These are phyloP conservation scores for Zeugodacus cucurbitae DNA, from an alignment of 1,140 invertebrate genomes.

Conservation along the genomic window DNA sequence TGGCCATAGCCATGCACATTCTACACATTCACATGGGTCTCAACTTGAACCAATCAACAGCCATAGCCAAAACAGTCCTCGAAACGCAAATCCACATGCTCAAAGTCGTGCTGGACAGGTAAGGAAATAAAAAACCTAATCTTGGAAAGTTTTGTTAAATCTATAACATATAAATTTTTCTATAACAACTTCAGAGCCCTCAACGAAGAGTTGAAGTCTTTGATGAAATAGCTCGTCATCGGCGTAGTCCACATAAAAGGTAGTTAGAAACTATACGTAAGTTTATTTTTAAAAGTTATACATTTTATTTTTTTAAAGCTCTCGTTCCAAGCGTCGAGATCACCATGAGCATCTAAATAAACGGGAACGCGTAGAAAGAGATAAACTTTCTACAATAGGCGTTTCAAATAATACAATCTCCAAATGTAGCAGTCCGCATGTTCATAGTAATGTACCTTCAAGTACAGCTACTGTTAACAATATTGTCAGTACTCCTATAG, in stretches of 20 bases:
- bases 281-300: not conserved
- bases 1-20: not conserved
- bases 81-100: not conserved
- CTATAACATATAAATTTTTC: not conserved
- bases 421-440: constrained; percentile 55
- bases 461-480: constrained; percentile 14
- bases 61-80: not conserved
- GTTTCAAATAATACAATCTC: constrained; percentile 40
- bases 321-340: constrained; percentile 59
- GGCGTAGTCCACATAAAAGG: constrained; percentile 63
- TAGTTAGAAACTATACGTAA: constrained; percentile 41
- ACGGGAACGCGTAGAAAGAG: constrained; percentile 54
- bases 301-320: constrained; percentile 43
- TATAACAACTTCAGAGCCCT: constrained; percentile 53
- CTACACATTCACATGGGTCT: not conserved
- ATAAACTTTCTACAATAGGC: not conserved
- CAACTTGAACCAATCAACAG: not conserved
- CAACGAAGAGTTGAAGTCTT: constrained; percentile 61
- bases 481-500: constrained; percentile 36
- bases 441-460: not conserved
- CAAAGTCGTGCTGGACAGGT: not conserved
- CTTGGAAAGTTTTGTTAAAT: too few relatives aligned
- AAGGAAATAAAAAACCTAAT: not conserved
- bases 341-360: constrained; percentile 58
- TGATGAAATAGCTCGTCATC: constrained; percentile 60